Conservation (phyloP, 2,113 vertebrate species). For the Erythrolamprus reginae region DNA sequence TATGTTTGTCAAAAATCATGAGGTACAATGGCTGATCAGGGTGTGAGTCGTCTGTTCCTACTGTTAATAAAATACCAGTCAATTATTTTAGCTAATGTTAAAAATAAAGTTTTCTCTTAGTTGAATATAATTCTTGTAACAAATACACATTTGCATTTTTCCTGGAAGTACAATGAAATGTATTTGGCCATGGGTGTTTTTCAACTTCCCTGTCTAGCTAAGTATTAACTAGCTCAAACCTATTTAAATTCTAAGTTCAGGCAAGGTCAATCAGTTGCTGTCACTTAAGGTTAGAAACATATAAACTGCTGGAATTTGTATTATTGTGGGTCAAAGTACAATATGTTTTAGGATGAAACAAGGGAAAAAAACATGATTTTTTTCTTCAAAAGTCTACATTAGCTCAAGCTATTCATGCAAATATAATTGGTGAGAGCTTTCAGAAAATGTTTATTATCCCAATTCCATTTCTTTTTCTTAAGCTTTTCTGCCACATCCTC, state of each 20-base stretch:
- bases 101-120: neutral
- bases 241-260: neutral
- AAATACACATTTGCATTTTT: neutral
- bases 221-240: neutral
- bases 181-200: neutral
- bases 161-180: neutral
- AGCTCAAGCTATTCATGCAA: neutral
- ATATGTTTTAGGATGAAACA: neutral
- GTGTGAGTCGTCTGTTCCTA: no score
- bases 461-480: neutral
- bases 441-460: neutral
- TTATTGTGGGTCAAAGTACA: neutral
- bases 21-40: no score
- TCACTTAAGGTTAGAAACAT: neutral
- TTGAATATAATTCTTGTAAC: neutral
- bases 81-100: neutral
- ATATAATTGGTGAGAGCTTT: neutral
- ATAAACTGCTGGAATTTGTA: neutral
- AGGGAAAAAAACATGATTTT: neutral
- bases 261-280: neutral
- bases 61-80: neutral
- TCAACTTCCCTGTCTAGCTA: neutral
- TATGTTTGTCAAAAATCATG: no score
- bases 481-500: neutral
- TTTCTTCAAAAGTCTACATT: neutral